phyloP scores from a whole-genome alignment of 2,113 vertebrate species.

The Clarias magur region DNA sequence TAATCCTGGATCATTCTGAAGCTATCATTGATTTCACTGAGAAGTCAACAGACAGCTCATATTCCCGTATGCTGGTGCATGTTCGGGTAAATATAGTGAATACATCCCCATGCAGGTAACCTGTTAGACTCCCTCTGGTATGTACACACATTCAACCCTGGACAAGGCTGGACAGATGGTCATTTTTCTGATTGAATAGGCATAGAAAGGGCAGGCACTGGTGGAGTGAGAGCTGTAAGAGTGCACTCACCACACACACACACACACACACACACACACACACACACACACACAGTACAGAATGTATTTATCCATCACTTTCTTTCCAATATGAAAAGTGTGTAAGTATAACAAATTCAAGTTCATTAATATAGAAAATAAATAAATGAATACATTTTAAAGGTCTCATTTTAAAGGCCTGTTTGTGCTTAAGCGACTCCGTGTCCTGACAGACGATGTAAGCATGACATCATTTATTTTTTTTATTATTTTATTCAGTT shows the following conservation, averaged over 20 bases:
- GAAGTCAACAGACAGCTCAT: background rate
- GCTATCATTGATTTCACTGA: background rate
- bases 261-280: background rate
- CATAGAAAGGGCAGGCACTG: slow-evolving; percentile 24
- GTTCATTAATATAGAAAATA: background rate
- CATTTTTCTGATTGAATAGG: slow-evolving; percentile 44
- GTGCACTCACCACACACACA: slow-evolving; percentile 3
- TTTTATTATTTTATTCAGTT: background rate
- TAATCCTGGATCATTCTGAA: background rate
- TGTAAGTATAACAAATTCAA: background rate
- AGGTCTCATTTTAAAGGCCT: background rate
- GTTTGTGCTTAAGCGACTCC: background rate
- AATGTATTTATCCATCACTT: background rate
- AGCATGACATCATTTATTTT: background rate
- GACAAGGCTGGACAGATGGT: slow-evolving; percentile 41
- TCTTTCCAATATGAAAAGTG: background rate
- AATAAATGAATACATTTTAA: too few relatives aligned
- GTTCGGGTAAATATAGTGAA: background rate
- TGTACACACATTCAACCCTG: background rate
- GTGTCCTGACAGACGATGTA: background rate
- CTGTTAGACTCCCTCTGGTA: background rate
- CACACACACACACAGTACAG: background rate
- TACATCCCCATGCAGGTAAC: background rate
- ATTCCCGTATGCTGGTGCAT: background rate
- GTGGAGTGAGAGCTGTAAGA: slow-evolving; percentile 2